These are phyloP conservation scores for Caiman crocodilus DNA, from an alignment of 2,797 vertebrate species.

Conservation along the genomic window DNA sequence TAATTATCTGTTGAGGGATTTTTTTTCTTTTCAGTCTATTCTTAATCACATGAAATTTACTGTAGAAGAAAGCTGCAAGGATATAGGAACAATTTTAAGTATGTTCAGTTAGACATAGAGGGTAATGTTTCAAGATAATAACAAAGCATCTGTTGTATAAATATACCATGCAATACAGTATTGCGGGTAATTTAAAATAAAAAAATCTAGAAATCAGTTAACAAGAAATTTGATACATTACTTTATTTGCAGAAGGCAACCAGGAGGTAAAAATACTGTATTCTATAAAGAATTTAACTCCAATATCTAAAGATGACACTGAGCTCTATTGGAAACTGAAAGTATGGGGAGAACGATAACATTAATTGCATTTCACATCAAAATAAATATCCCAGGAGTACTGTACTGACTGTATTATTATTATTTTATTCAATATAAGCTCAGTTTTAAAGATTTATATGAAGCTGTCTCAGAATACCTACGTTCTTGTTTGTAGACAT, in stretches of 20 bases:
- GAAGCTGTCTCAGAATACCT: not conserved
- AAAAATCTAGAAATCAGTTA: not conserved
- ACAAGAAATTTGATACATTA: not conserved
- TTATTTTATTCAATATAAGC: not conserved
- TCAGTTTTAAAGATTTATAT: not conserved
- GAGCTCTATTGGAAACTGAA: not conserved
- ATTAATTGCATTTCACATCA: not conserved
- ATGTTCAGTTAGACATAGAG: not conserved
- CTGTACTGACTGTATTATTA: not conserved
- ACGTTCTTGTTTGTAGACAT: not conserved
- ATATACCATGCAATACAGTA: not conserved
- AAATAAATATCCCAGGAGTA: not conserved
- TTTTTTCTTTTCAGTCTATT: not conserved
- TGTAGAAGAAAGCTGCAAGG: not conserved
- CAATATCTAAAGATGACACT: not conserved
- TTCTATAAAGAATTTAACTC: not conserved
- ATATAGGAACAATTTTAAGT: not conserved
- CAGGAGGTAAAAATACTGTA: not conserved
- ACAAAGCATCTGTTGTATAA: not conserved
- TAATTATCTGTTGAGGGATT: too few species aligned
- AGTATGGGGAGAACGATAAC: not conserved
- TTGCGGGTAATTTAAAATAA: not conserved
- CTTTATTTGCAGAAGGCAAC: not conserved
- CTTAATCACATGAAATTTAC: not conserved
- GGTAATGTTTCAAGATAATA: not conserved